Base-by-base conservation (phyloP, 2,797 vertebrate genomes). In the Naso thynnoides region DNA sequence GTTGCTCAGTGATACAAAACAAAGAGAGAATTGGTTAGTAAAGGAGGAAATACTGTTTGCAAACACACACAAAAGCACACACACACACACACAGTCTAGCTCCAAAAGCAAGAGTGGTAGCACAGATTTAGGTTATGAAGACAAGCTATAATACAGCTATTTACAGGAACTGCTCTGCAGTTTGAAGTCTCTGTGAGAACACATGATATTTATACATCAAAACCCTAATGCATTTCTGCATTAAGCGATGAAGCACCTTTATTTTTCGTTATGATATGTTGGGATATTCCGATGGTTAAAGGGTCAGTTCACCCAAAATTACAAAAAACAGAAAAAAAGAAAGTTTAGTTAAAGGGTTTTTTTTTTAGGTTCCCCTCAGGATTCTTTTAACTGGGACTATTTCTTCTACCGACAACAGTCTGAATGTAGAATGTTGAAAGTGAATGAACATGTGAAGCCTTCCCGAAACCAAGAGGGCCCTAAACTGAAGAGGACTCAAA, bases 131-230 rank as follows among this genome's bases (percentile, higher is more conserved):
- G 41, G 58, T 64, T 47, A 70, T 57, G 52, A 54, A 73, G 70
- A 73, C n/a, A 31, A 63, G 41, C 1, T 55, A 72, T 70, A 39
- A 74, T 80, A 83, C 79, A 88, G 42, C 19, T 76, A 84, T 89
- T 80, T 90, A 89, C 88, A 90, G 24, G 13, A 86, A 91, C 85
- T 59, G 86, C 88, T 84, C 84, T 81, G 86, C 90, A 90, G 87
- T 76, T 73, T 58, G 29, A 68, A 55, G 66, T 70, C 52, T 63
- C 49, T 50, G 14, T 49, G 38, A 48, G 36, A 81, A 74, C 10
- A 75, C 44, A 78, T 31, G 27, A 56, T 23, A 29, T 21, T 24
- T 26, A 39, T 49, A 44, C 47, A n/a, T 60, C 21, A 26, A 62
- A 54, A 24, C n/a, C 26, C 31, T 15, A 36, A 84, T 70, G 57